A percentile compares a stretch with the other conserved stretches of the same genome.
Conservation (phyloP, 1,140 invertebrate species). For the Triops longicaudatus region DNA sequence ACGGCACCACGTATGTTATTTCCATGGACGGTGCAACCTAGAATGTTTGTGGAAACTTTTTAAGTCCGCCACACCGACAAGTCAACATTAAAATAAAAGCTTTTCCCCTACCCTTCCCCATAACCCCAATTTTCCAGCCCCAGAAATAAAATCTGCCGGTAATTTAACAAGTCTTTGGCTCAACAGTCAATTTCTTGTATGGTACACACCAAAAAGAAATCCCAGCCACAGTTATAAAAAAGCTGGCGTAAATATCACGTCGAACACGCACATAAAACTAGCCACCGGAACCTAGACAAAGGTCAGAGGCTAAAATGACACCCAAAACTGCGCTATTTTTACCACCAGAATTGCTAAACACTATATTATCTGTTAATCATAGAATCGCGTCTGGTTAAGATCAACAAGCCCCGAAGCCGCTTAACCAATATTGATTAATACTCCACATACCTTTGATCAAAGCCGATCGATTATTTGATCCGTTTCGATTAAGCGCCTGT, state of each 20-base stretch:
- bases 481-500: no score
- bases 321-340: neutral
- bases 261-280: neutral
- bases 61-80: neutral
- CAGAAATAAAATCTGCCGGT: neutral
- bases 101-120: neutral
- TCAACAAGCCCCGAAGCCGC: no score
- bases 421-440: no score
- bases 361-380: no score
- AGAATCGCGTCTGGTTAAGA: no score
- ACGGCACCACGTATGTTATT: neutral
- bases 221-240: neutral
- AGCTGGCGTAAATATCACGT: neutral
- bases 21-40: constrained; percentile 22
- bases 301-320: neutral
- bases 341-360: neutral
- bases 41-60: constrained; percentile 15
- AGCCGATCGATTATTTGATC: no score
- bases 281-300: neutral
- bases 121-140: neutral
- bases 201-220: neutral
- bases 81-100: neutral
- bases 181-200: no score
- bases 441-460: no score
- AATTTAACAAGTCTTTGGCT: neutral